A percentile compares a stretch with the other conserved stretches of the same genome.
These are phyloP conservation scores for Pterois miles DNA, from an alignment of 2,797 vertebrate genomes.

Conservation along the genomic window DNA sequence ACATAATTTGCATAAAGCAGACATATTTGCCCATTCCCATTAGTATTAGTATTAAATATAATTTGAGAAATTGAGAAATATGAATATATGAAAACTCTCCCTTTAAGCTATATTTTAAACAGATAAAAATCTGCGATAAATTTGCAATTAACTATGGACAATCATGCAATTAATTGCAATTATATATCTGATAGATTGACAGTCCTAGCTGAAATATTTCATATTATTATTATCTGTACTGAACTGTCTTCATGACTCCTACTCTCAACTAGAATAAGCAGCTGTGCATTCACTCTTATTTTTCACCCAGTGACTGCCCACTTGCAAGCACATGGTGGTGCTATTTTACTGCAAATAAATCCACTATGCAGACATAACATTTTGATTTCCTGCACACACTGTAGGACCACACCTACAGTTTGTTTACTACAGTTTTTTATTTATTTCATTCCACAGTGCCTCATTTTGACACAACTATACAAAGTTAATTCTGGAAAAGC, in stretches of 20 bases:
- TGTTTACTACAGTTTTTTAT: background rate
- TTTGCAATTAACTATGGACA: no score
- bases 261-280: background rate
- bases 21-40: no score
- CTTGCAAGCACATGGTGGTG: constrained; percentile 58
- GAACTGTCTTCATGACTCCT: background rate
- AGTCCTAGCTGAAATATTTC: background rate
- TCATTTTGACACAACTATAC: background rate
- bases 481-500: background rate
- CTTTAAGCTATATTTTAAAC: no score
- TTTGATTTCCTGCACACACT: background rate
- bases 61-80: no score
- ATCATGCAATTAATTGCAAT: no score
- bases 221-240: background rate
- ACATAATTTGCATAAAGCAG: no score
- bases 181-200: no score
- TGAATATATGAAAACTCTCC: no score
- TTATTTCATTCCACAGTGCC: background rate
- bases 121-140: no score
- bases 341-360: constrained; percentile 19
- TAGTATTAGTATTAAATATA: no score
- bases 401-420: constrained; percentile 45
- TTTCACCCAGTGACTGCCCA: background rate
- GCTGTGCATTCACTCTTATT: background rate
- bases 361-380: background rate